phyloP scores from a whole-genome alignment of 2,113 vertebrate species.

The Rhinolophus sinicus region DNA sequence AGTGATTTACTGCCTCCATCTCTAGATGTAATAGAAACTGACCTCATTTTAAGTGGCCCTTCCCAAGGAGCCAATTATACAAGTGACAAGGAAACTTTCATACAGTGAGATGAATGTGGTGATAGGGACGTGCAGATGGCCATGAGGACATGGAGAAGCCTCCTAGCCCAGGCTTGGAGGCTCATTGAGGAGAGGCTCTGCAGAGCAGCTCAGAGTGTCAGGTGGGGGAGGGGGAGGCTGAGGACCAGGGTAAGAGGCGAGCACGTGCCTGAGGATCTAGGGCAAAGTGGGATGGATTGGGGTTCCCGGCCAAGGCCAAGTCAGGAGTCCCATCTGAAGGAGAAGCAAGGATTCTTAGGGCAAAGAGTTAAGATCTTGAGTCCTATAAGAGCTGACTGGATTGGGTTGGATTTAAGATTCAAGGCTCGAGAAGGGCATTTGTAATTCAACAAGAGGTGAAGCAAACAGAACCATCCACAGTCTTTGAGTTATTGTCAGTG shows the following conservation, averaged over 20 bases:
- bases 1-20: neutral
- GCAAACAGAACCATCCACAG: neutral
- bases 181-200: neutral
- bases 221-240: no score
- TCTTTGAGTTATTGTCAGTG: neutral
- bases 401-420: neutral
- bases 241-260: neutral
- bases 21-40: slow-evolving; percentile 7
- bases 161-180: neutral
- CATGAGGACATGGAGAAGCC: neutral
- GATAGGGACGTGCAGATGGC: neutral
- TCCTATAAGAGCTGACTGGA: neutral
- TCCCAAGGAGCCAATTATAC: neutral
- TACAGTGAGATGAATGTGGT: neutral
- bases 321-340: neutral
- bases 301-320: neutral
- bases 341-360: neutral
- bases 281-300: neutral
- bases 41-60: neutral
- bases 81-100: neutral
- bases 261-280: neutral
- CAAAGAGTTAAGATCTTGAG: neutral
- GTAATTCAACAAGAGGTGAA: neutral
- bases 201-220: neutral
- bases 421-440: neutral